Conservation (phyloP, 2,113 vertebrate species). For the Zapus hudsonius region DNA sequence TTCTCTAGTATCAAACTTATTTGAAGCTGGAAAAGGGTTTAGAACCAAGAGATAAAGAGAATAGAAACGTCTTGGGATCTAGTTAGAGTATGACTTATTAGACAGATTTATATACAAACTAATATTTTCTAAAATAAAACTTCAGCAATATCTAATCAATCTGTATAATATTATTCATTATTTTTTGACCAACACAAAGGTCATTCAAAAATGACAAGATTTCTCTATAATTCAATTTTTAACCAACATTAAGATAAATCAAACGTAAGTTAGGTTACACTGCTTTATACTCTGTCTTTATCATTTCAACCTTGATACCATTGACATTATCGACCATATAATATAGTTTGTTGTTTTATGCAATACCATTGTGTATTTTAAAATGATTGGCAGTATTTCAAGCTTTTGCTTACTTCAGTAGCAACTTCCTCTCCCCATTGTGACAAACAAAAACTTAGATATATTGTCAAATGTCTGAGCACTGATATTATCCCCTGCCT, state of each 20-base stretch:
- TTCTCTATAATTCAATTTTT: conserved; percentile 7
- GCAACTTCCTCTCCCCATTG: fast-evolving
- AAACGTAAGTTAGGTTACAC: not conserved
- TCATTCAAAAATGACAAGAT: too few relatives aligned
- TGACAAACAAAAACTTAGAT: not conserved
- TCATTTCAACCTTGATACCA: fast-evolving
- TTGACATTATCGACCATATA: not conserved
- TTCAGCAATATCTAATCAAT: not conserved
- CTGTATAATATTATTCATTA: not conserved
- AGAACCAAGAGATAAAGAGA: not conserved
- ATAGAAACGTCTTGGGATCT: not conserved
- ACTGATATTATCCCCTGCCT: not conserved
- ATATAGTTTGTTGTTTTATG: not conserved
- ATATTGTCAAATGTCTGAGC: too few relatives aligned
- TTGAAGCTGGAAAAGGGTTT: conserved; percentile 18
- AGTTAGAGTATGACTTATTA: conserved; percentile 6
- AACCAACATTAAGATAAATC: not conserved
- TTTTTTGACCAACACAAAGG: not conserved
- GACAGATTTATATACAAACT: not conserved
- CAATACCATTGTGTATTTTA: not conserved
- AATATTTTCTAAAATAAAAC: conserved; percentile 14
- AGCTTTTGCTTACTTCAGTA: not conserved
- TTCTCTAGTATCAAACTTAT: not conserved
- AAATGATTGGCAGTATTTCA: not conserved
- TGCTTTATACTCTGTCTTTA: not conserved